Evolutionary conservation across 2,797 vertebrate genomes (phyloP).

Genomic region (Sebastes kiyomatsui): DNA sequence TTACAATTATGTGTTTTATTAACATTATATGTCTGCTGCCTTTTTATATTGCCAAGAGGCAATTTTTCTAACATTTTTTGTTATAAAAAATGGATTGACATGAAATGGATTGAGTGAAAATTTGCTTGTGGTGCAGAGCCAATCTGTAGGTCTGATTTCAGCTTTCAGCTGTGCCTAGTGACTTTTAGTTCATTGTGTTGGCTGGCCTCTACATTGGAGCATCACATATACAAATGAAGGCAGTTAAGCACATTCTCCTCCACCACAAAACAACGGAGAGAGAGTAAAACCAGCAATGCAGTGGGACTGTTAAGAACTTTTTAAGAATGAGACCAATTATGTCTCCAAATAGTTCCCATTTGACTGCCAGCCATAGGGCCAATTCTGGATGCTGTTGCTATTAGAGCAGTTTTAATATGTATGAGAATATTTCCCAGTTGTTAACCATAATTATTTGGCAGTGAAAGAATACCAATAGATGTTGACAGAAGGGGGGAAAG

Average conservation of each 20-base stretch:
- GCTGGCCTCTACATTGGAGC: not conserved
- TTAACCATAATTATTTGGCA: constrained; percentile 8
- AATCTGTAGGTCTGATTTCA: not conserved
- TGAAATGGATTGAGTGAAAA: not conserved
- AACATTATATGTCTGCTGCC: not conserved
- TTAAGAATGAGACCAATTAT: not conserved
- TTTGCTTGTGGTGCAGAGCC: not conserved
- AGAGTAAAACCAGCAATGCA: not conserved
- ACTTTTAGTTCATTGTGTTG: not conserved
- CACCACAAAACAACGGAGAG: not conserved
- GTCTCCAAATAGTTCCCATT: not conserved
- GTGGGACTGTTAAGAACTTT: not conserved
- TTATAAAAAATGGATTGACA: not conserved
- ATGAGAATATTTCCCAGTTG: not conserved
- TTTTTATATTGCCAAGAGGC: not conserved
- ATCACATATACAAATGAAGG: not conserved
- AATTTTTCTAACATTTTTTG: not conserved
- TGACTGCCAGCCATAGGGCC: not conserved
- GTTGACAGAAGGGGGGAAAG: constrained; percentile 18
- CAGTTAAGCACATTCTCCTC: not conserved
- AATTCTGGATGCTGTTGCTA: not conserved
- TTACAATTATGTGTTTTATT: not conserved
- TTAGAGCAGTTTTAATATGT: not conserved
- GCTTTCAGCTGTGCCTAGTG: not conserved
- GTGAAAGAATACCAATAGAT: not conserved